Evolutionary conservation across 2,888 invertebrate species (phyloP), one percentile per base, ranked within the genome.

Genomic region (Dasysyrphus albostriatus): DNA sequence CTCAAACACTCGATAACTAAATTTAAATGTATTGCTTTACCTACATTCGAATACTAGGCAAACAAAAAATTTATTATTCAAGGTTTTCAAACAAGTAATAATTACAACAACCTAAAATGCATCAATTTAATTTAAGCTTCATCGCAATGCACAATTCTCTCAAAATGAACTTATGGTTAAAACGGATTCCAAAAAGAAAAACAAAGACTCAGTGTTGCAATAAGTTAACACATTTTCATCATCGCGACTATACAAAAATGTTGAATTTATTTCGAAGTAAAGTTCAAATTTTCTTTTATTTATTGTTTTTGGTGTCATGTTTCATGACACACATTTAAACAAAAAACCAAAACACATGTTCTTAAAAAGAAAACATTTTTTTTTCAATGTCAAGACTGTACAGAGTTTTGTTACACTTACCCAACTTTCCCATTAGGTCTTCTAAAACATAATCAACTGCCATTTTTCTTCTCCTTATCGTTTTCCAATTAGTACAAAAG

Each of bases 371-470:
- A 4, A 39, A 58, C 0, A 5, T 4, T 14, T 61, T 9, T 61
- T 24, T 61, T 24, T 42, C 10, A 61, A 42, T 42, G 42, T 39
- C 16, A 10, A 65, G 32, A 73, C 77, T 61, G 29, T n/a, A 9
- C 24, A 47, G n/a, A 16, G 51, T 87, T 2, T 0, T 5, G 24
- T 16, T 0, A 24, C 51, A 32, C 92, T 94, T 90, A 95, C 95
- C 95, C 89, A 95, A 92, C 91, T 95, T 94, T 89, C 94, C 94
- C 95, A 95, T 95, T 91, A 95, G 94, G 89, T 95, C 95, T 90
- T 95, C 95, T 75, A 95, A 90, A 37, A 95, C 94, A 90, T 93
- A 94, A 92, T 95, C 95, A 91, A 94, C 94, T 90, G 95, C 95
- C 95, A 95, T 95, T 72, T 58, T 89, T n/a, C n/a, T 58, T 5